Conservation (phyloP, 2,113 vertebrate species). For the Gnathonemus echidnorhynchus region DNA sequence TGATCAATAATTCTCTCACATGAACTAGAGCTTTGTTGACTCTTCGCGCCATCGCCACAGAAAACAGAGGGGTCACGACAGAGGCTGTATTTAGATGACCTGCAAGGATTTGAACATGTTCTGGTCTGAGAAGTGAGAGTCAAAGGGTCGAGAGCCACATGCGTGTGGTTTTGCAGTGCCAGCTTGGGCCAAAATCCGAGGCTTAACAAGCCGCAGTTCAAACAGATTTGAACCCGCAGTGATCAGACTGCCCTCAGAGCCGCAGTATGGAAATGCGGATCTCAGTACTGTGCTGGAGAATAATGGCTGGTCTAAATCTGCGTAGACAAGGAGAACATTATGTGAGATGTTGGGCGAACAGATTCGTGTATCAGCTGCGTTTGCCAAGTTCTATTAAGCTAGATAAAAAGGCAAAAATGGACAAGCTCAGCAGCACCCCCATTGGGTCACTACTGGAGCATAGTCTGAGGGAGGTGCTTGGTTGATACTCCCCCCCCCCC, state of each 20-base stretch:
- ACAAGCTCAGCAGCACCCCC: not conserved
- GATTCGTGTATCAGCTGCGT: not conserved
- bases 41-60: not conserved
- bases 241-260: not conserved
- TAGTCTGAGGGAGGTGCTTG: not conserved
- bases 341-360: not conserved
- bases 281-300: not conserved
- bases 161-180: not conserved
- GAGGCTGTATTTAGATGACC: not conserved
- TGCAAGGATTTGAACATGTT: not conserved
- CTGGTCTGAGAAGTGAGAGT: not conserved
- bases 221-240: not conserved
- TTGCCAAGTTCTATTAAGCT: not conserved
- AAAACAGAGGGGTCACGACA: not conserved
- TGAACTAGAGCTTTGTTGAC: not conserved
- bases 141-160: not conserved
- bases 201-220: not conserved
- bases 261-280: not conserved
- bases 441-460: not conserved
- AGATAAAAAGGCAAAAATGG: not conserved
- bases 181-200: not conserved
- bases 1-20: slow-evolving; percentile 10
- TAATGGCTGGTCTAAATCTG: not conserved
- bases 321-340: not conserved
- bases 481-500: not conserved